phyloP scores from a whole-genome alignment of 2,888 invertebrate species.

The Graphium colonna region DNA sequence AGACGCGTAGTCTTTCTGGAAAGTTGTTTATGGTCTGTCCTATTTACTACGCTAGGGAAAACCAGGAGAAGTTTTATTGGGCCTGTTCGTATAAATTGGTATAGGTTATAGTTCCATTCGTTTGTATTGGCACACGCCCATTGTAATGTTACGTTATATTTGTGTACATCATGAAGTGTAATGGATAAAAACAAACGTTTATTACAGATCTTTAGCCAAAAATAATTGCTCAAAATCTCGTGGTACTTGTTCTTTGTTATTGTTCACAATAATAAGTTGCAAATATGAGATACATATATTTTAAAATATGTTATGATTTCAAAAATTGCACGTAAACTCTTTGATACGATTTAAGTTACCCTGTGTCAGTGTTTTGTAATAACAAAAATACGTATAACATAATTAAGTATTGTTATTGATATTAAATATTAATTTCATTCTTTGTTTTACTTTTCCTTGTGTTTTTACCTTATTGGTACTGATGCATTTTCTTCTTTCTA shows the following conservation, averaged over 20 bases:
- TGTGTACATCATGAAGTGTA: slow-evolving; percentile 4
- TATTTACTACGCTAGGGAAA: slow-evolving; percentile 58
- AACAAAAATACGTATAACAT: no score
- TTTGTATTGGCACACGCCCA: slow-evolving; percentile 57
- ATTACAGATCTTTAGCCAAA: background rate
- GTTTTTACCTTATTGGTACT: no score
- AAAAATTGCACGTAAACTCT: no score
- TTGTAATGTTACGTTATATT: slow-evolving; percentile 41
- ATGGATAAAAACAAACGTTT: slow-evolving; percentile 7
- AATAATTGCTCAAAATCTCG: slow-evolving; percentile 7
- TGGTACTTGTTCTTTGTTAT: slow-evolving; percentile 6
- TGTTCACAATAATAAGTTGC: no score
- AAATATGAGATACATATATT: no score
- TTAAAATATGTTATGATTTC: no score
- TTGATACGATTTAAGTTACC: no score
- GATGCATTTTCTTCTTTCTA: no score
- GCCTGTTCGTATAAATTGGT: slow-evolving; percentile 56
- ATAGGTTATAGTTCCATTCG: slow-evolving; percentile 55
- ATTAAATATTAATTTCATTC: no score
- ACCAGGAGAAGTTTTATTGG: slow-evolving; percentile 23
- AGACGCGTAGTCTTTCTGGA: slow-evolving; percentile 35
- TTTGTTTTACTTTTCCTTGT: no score
- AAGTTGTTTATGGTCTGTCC: slow-evolving; percentile 53
- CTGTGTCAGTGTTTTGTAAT: no score
- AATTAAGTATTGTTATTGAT: no score